Base-by-base conservation (phyloP, 2,888 invertebrate genomes). In the Netelia inedita region DNA sequence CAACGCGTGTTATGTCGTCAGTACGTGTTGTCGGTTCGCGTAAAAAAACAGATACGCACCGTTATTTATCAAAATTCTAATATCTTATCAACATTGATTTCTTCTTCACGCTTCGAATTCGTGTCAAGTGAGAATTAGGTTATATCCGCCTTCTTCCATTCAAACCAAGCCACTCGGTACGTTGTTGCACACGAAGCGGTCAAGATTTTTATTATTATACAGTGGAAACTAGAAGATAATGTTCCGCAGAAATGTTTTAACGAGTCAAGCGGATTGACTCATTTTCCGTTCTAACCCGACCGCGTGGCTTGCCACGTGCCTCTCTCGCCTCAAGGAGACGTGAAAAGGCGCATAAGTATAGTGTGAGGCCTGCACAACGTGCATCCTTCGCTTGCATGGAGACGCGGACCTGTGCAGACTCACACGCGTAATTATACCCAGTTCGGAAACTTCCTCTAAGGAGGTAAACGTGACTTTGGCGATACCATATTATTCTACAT, bases 241-340 rank as follows among this genome's bases (percentile, higher is more conserved):
- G 35, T 68, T 9, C 41, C n/a, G 16, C 11, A 53, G 28, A 28
- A 53, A 41, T 57, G 1, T 53, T 61, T 41, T 16, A 71, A 71
- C 41, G 8, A 8, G n/a, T 8, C 10, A 16, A 9, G 8, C 46
- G 11, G 2, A 14, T 2, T 14, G 43, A 71, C 28, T 66, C 46
- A 73, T 84, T 73, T 82, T 61, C 3, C 55, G 75, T 83, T 69
- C 76, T 63, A 75, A 21, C 66, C 83, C 74, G 8, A 68, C 91
- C 83, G 63, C 86, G 87, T 83, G 74, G 21, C 81, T 55, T 63
- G 68, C 85, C 78, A 79, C 65, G 82, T 78, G 79, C 82, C 55
- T 43, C 46, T 43, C 5, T 23, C 23, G 21, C 50, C 16, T n/a
- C 28, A 46, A 19, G 19, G 9, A 14, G 16, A 16, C 59, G n/a